Evolutionary conservation across 2,797 vertebrate species (phyloP).

Genomic region (Bothrops alternatus): DNA sequence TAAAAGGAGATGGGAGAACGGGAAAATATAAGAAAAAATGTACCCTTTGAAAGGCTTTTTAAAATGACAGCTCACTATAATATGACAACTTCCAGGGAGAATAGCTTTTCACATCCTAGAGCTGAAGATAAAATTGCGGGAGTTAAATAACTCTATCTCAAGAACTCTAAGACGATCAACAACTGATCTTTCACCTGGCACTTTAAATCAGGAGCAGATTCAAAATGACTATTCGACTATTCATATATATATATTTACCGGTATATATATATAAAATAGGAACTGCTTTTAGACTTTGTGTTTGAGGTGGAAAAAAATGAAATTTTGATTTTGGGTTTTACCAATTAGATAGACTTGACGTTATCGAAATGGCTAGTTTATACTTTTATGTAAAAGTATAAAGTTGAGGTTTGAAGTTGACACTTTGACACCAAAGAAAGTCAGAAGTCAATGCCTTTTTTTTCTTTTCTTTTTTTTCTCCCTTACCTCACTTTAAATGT

Average conservation of each 20-base stretch:
- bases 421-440: too few relatives aligned
- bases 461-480: too few relatives aligned
- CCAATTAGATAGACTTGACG: too few relatives aligned
- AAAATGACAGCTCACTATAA: background rate
- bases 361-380: too few relatives aligned
- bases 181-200: background rate
- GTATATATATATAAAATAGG: too few relatives aligned
- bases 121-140: background rate
- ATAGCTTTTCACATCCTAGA: background rate
- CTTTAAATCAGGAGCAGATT: slow-evolving; percentile 35
- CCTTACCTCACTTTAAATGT: background rate
- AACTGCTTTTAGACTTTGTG: too few relatives aligned
- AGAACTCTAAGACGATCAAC: slow-evolving; percentile 32
- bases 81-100: background rate
- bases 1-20: background rate
- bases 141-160: background rate
- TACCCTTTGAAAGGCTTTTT: background rate
- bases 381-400: too few relatives aligned
- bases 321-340: too few relatives aligned
- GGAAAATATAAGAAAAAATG: background rate
- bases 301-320: too few relatives aligned
- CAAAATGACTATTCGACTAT: slow-evolving; percentile 4
- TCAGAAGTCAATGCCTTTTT: too few relatives aligned
- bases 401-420: too few relatives aligned
- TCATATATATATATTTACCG: fast-evolving